Percentiles rank a stretch among this genome's conserved stretches.
Evolutionary conservation across 1,140 invertebrate species (phyloP).

Genomic region (Helicoverpa zea): DNA sequence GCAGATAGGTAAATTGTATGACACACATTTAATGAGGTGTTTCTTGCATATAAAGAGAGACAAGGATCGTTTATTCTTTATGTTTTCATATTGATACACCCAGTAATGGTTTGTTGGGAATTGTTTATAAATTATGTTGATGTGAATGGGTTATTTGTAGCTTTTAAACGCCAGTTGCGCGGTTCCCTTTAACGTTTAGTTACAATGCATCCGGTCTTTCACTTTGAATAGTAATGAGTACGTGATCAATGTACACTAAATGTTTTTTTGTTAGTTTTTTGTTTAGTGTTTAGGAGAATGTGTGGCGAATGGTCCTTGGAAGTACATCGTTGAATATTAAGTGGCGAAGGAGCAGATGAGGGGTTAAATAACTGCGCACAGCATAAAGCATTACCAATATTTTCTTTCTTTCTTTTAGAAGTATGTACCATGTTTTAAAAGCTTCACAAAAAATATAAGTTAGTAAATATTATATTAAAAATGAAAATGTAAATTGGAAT

Average conservation of each 20-base stretch:
- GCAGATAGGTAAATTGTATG: constrained; percentile 66
- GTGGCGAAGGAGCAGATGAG: neutral
- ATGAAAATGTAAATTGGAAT: too few relatives aligned
- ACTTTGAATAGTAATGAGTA: constrained; percentile 63
- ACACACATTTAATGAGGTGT: constrained; percentile 72
- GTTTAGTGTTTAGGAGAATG: constrained; percentile 18
- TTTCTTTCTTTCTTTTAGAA: too few relatives aligned
- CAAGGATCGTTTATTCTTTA: constrained; percentile 53
- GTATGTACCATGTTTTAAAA: too few relatives aligned
- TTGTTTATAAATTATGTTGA: constrained; percentile 68
- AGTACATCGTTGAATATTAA: constrained; percentile 33
- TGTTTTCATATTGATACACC: constrained; percentile 57
- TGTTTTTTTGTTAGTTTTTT: constrained; percentile 34
- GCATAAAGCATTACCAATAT: too few relatives aligned
- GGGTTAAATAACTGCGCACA: too few relatives aligned
- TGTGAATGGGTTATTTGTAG: constrained; percentile 61
- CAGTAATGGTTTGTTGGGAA: constrained; percentile 56
- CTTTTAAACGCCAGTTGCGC: constrained; percentile 58
- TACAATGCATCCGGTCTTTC: constrained; percentile 59
- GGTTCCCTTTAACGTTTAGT: constrained; percentile 48
- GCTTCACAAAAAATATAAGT: too few relatives aligned
- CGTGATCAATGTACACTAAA: constrained; percentile 52
- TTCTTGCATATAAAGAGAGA: constrained; percentile 65
- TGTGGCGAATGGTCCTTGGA: constrained; percentile 21
- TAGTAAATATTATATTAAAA: too few relatives aligned